phyloP scores from a whole-genome alignment of 2,888 invertebrate species.

The Malthinus flaveolus region DNA sequence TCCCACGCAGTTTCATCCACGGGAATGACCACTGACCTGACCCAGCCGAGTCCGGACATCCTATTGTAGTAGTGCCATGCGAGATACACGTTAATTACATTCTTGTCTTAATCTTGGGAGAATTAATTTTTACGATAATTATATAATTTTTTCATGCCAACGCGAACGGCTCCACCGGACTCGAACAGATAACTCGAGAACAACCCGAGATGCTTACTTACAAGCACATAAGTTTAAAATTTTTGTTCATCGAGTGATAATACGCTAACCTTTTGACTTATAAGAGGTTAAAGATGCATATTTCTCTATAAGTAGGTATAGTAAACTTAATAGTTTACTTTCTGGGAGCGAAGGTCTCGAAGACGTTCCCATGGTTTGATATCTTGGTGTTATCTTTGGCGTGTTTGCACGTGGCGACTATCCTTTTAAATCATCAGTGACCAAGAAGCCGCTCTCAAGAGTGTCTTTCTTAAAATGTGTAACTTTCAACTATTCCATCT shows the following conservation, averaged over 20 bases:
- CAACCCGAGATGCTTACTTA: too few relatives aligned
- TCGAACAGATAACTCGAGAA: too few relatives aligned
- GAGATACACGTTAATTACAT: slow-evolving; percentile 37
- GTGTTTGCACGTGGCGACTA: slow-evolving; percentile 53
- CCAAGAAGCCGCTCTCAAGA: slow-evolving; percentile 32
- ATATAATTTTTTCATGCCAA: slow-evolving; percentile 8
- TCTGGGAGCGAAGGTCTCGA: slow-evolving; percentile 24
- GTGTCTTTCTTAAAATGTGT: neutral
- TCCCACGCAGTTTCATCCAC: slow-evolving; percentile 50
- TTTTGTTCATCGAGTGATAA: too few relatives aligned
- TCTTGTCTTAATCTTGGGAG: slow-evolving; percentile 19
- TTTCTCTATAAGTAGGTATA: neutral
- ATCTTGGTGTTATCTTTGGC: slow-evolving; percentile 39
- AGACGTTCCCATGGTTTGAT: slow-evolving; percentile 38
- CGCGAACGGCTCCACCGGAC: too few relatives aligned
- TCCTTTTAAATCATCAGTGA: slow-evolving; percentile 46
- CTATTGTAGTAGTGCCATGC: slow-evolving; percentile 37
- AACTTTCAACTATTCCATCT: neutral
- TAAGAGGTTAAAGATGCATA: too few relatives aligned
- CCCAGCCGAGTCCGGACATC: slow-evolving; percentile 39
- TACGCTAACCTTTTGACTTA: too few relatives aligned
- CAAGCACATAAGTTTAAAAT: too few relatives aligned
- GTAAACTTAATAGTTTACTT: slow-evolving; percentile 9
- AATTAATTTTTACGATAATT: slow-evolving; percentile 19
- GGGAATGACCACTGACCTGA: slow-evolving; percentile 51